Base-by-base conservation (phyloP, 2,888 invertebrate species). In the Drosophila ezoana region DNA sequence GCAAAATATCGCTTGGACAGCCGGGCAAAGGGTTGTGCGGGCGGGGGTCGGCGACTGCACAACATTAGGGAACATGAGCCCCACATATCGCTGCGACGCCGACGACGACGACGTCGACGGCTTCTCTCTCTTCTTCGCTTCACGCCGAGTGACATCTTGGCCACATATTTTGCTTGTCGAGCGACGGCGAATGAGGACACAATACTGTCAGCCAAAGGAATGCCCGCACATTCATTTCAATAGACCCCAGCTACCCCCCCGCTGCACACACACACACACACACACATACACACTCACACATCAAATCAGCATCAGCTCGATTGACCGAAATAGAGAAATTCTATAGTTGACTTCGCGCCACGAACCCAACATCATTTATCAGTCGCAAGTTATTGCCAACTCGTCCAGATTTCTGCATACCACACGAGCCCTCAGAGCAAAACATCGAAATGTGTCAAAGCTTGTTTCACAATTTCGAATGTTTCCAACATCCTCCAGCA, bases 291-390 rank as follows among this genome's bases (percentile, higher is more conserved):
- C 58, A 63, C 28, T 63, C 70, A 60, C 60, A 57, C 71, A 70
- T 70, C 77, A 87, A 53, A 57, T 52, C 61, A 72, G 72, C 64
- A 61, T 59, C 53, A 49, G 58, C 82, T 80, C 86, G 86, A 85
- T 90, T 91, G 90, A 90, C 90, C 91, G 83, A 90, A 90, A 88
- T 89, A 80, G 87, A 89, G 89, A 79, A 89, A 81, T 90, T 80
- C 81, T 89, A 67, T 72, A 72, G 68, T 68, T 69, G 60, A 80
- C 52, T 71, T 79, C 66, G 65, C 79, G 76, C 70, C 60, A 65
- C 52, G 53, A 38, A 63, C 70, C 76, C 70, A 72, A 69, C 88
- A 83, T 84, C 83, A 84, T 85, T 89, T 87, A 89, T 85, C 85
- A 89, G 81, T 75, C 66, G 89, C 81, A 73, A 73, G 84, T 80